These are phyloP conservation scores for Philaenus spumarius DNA, from an alignment of 1,140 invertebrate species.

Conservation along the genomic window DNA sequence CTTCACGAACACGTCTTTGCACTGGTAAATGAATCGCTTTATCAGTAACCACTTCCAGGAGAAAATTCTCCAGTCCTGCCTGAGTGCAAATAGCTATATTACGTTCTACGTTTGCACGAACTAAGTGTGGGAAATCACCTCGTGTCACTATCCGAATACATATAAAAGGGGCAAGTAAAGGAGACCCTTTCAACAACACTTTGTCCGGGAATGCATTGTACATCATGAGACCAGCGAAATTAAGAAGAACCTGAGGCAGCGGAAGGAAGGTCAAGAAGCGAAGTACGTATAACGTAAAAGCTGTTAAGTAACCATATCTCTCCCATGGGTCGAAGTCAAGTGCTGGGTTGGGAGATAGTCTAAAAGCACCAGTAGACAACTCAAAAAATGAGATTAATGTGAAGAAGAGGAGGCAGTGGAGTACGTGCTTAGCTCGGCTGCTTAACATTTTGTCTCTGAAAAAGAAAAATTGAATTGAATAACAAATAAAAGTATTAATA, in stretches of 20 bases:
- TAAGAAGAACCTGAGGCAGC: constrained; percentile 84
- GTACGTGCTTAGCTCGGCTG: constrained; percentile 59
- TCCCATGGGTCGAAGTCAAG: constrained; percentile 69
- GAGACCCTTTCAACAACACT: constrained; percentile 82
- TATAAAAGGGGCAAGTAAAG: constrained; percentile 87
- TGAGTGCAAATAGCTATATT: constrained; percentile 88
- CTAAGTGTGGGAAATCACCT: constrained; percentile 90
- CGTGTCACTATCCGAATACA: constrained; percentile 93
- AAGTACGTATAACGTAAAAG: constrained; percentile 66
- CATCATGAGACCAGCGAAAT: constrained; percentile 81
- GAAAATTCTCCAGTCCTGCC: constrained; percentile 90
- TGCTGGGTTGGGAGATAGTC: constrained; percentile 52
- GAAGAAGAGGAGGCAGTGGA: constrained; percentile 71
- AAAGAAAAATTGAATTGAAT: constrained; percentile 15
- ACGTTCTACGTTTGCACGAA: constrained; percentile 77
- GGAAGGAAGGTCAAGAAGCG: constrained; percentile 79
- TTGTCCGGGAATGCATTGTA: constrained; percentile 96
- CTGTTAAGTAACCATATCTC: constrained; percentile 64
- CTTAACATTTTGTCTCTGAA: constrained; percentile 45
- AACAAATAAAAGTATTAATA: too few relatives aligned
- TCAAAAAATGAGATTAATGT: constrained; percentile 71
- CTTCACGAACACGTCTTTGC: constrained; percentile 64
- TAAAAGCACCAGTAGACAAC: constrained; percentile 69
- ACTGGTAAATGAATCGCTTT: constrained; percentile 72
- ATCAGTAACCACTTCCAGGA: constrained; percentile 96